These are phyloP conservation scores for Characodon lateralis DNA, from an alignment of 2,797 vertebrate species.

Conservation along the genomic window DNA sequence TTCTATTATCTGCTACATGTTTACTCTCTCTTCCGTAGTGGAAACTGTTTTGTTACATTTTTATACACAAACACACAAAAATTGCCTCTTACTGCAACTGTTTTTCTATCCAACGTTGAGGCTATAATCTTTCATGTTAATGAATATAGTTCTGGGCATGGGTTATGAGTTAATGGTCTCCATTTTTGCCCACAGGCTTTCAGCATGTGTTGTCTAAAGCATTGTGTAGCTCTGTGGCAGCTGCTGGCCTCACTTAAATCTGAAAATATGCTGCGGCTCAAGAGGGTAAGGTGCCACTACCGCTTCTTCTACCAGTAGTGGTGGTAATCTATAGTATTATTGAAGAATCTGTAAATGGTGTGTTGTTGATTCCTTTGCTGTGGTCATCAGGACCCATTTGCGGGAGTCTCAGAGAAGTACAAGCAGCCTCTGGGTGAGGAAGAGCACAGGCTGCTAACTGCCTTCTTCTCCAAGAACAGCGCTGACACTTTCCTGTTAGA, in stretches of 20 bases:
- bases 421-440: constrained; percentile 77
- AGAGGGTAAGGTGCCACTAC: constrained; percentile 77
- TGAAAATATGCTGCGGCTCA: constrained; percentile 88
- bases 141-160: background rate
- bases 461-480: constrained; percentile 82
- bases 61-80: background rate
- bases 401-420: constrained; percentile 77
- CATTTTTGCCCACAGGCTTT: constrained; percentile 79
- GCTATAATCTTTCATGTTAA: background rate
- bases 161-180: background rate
- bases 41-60: constrained; percentile 14
- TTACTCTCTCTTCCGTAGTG: constrained; percentile 16
- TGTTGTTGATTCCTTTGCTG: background rate
- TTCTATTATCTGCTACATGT: constrained; percentile 20
- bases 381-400: constrained; percentile 88
- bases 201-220: constrained; percentile 84
- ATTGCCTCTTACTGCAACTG: background rate
- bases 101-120: background rate
- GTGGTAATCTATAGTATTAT: background rate
- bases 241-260: constrained; percentile 89
- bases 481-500: constrained; percentile 88
- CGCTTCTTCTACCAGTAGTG: background rate
- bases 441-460: constrained; percentile 73
- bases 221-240: constrained; percentile 90
- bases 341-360: background rate